phyloP scores from a whole-genome alignment of 2,113 vertebrate species.

The Barnardius zonarius region DNA sequence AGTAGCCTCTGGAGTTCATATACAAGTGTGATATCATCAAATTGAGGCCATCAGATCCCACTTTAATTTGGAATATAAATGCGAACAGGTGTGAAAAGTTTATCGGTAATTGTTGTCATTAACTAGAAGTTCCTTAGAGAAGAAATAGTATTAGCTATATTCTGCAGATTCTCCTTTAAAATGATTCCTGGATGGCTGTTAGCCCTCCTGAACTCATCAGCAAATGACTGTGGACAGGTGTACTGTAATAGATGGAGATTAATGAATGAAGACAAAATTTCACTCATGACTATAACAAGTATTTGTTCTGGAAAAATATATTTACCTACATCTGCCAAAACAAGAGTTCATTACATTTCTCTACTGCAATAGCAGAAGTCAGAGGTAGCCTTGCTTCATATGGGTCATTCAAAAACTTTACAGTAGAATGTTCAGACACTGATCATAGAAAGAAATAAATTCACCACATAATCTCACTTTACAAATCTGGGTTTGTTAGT shows the following conservation, averaged over 20 bases:
- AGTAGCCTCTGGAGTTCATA: background rate
- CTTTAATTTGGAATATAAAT: background rate
- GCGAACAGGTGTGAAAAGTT: background rate
- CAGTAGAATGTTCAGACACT: background rate
- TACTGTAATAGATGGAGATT: background rate
- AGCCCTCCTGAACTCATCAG: background rate
- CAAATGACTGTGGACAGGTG: background rate
- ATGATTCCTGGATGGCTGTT: background rate
- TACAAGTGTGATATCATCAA: background rate
- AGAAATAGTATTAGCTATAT: background rate
- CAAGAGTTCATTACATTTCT: background rate
- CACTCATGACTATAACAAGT: background rate
- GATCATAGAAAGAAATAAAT: background rate
- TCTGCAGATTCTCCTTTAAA: background rate
- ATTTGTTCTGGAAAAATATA: background rate
- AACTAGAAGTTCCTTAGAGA: background rate
- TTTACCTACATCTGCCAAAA: background rate
- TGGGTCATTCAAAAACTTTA: background rate
- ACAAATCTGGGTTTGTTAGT: background rate
- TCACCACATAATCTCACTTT: background rate
- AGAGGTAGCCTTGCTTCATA: background rate
- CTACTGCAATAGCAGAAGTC: background rate
- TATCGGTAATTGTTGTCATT: background rate
- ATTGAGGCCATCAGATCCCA: background rate
- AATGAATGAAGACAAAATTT: background rate